Evolutionary conservation across 1,140 invertebrate species (phyloP).

Genomic region (Hyles euphorbiae): DNA sequence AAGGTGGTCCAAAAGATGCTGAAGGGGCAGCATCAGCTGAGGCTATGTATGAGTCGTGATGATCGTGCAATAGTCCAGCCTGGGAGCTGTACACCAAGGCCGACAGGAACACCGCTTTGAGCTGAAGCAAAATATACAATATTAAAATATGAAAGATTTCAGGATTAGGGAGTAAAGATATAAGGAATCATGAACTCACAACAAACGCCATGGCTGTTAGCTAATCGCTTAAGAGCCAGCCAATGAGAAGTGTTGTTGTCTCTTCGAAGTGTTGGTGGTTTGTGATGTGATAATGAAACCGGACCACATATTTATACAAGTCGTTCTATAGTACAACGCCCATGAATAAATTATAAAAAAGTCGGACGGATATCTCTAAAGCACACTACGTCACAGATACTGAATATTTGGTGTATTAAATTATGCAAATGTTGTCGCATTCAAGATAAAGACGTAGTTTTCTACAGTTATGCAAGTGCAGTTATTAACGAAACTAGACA

Average conservation of each 20-base stretch:
- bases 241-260: conserved; percentile 53
- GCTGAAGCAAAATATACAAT: conserved; percentile 43
- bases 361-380: conserved; percentile 25
- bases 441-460: conserved; percentile 17
- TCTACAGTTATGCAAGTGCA: conserved; percentile 33
- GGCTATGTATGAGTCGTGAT: conserved; percentile 48
- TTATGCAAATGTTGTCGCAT: conserved; percentile 26
- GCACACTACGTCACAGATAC: conserved; percentile 24
- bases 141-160: background rate
- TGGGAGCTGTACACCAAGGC: conserved; percentile 45
- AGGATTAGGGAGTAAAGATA: background rate
- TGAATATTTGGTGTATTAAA: conserved; percentile 14
- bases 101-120: conserved; percentile 45
- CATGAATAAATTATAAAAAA: conserved; percentile 55
- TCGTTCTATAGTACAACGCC: conserved; percentile 43
- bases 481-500: conserved; percentile 2
- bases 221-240: conserved; percentile 68
- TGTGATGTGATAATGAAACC: conserved; percentile 53
- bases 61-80: conserved; percentile 37
- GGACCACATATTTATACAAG: conserved; percentile 63
- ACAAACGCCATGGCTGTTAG: conserved; percentile 72
- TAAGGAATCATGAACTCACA: conserved; percentile 46
- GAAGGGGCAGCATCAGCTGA: conserved; percentile 53
- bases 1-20: conserved; percentile 49
- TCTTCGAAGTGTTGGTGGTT: conserved; percentile 52